These are phyloP conservation scores for Trogon surrucura DNA, from an alignment of 2,113 vertebrate genomes.

Conservation along the genomic window DNA sequence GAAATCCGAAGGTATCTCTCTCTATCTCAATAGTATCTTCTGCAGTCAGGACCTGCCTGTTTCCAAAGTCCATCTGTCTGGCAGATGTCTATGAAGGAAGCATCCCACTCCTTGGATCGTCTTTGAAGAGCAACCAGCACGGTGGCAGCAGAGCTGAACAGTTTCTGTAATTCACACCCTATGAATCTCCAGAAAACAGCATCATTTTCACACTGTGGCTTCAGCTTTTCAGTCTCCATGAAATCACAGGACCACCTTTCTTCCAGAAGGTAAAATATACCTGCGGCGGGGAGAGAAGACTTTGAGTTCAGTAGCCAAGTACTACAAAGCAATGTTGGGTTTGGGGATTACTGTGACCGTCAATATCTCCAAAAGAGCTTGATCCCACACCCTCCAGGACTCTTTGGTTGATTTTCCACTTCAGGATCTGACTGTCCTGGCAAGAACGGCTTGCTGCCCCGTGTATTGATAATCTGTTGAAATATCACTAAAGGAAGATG, in stretches of 20 bases:
- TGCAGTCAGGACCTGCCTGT: background rate
- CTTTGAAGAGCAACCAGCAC: background rate
- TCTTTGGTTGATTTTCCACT: background rate
- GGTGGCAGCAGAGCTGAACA: background rate
- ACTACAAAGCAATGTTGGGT: background rate
- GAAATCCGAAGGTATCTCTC: background rate
- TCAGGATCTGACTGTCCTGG: background rate
- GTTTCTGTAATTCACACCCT: background rate
- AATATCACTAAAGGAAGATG: background rate
- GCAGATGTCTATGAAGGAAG: background rate
- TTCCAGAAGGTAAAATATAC: background rate
- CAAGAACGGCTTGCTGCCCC: background rate
- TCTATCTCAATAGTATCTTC: background rate
- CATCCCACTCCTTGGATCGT: background rate
- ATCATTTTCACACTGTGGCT: background rate
- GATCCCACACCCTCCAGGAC: background rate
- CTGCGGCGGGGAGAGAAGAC: fast-evolving
- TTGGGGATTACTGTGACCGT: background rate
- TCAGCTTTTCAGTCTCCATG: background rate
- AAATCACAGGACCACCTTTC: background rate
- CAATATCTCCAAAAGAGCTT: background rate
- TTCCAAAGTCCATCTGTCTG: background rate
- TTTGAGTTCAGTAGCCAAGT: background rate
- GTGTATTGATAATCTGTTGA: background rate
- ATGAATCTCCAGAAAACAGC: background rate